phyloP scores from a whole-genome alignment of 2,888 invertebrate species.

The Chymomyza procnemis region DNA sequence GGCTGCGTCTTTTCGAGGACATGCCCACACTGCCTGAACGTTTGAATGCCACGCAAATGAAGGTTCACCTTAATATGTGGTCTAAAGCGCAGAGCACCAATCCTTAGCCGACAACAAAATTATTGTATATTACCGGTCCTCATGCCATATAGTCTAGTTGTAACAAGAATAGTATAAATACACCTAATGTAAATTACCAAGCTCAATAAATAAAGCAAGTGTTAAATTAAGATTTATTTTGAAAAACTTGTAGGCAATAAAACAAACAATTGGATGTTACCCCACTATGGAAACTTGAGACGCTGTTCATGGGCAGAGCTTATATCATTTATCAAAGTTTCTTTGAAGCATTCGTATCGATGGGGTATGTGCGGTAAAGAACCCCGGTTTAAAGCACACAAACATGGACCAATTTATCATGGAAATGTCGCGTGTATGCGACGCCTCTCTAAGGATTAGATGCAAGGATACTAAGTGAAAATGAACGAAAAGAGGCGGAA shows the following conservation, averaged over 20 bases:
- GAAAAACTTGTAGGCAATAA: constrained; percentile 25
- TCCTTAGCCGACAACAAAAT: not conserved
- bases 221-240: constrained; percentile 61
- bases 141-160: not conserved
- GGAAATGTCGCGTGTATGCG: constrained; percentile 44
- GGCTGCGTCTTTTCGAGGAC: constrained; percentile 63
- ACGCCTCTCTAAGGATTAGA: constrained; percentile 39
- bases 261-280: constrained; percentile 57
- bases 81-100: not conserved
- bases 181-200: constrained; percentile 63
- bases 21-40: constrained; percentile 29
- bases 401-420: constrained; percentile 64
- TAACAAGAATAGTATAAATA: constrained; percentile 20
- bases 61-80: constrained; percentile 53
- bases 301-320: constrained; percentile 59
- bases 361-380: constrained; percentile 7
- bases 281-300: constrained; percentile 35
- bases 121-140: constrained; percentile 24
- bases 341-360: constrained; percentile 19
- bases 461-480: constrained; percentile 4
- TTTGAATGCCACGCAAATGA: constrained; percentile 50
- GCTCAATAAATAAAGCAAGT: constrained; percentile 64
- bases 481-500: constrained; percentile 53
- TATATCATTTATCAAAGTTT: constrained; percentile 57
- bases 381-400: constrained; percentile 54